Evolutionary conservation across 2,888 invertebrate genomes (phyloP), one percentile per base, ranked within the genome.

Genomic region (Coleophora flavipennella): DNA sequence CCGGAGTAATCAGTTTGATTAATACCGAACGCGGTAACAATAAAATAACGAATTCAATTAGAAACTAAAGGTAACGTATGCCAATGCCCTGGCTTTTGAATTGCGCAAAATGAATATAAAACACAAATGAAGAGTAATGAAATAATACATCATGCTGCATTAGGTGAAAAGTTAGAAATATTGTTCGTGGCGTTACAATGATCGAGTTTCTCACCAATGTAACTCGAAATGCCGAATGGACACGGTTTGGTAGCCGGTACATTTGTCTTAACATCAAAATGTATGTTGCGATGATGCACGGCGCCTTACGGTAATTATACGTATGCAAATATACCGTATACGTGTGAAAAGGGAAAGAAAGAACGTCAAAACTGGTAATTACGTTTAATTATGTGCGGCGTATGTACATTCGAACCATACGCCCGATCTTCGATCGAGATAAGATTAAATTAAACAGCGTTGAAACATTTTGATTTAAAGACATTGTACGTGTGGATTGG

Each of bases 31-130:
- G 61, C 67, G 68, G 73, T 70, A 79, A 81, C 78, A 78, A 80
- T 79, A 78, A 77, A 80, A 75, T 69, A 70, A 75, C 69, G 70
- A 71, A 80, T 83, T 83, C 78, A 79, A 79, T 83, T 81, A 75
- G 72, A 79, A 76, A 70, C 69, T 76, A 73, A 80, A 77, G 71
- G 78, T 80, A 81, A 74, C 79, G 79, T 85, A 88, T 92, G 93
- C 93, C 94, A 94, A 93, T 94, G 94, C 93, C 94, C 94, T 94
- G 94, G 93, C 93, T 91, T 52, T 87, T 84, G 75, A 79, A 80
- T 81, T 74, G 80, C 78, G 77, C 78, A 73, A 85, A 81, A 79
- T 77, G 79, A 81, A 80, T 72, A 75, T 70, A 71, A 72, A 72
- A 65, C 68, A 74, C 68, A 74, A 68, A 68, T 65, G 61, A 71